Base-by-base conservation (phyloP, 2,888 invertebrate species). In the Onthophagus sagittarius region DNA sequence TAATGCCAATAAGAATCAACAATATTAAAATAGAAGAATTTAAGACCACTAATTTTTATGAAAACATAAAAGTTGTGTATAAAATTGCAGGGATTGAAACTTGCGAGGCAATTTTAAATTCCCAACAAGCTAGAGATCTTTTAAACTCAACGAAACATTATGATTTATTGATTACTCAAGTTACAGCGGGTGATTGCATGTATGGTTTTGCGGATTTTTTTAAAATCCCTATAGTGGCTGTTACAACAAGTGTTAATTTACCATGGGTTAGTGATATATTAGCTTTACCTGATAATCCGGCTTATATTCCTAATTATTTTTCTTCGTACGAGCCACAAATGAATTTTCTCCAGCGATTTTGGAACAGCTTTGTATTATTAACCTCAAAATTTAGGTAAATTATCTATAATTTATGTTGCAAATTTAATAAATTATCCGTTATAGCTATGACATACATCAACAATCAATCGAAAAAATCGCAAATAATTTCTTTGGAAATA, bases 171-270 rank as follows among this genome's bases (percentile, higher is more conserved):
- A 81, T 90, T 7, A 85, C 86, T 11, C 90, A 90, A 81, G 86
- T 87, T 76, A 91, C 91, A 77, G 88, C 88, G 73, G 86, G 87
- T 33, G 90, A 91, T 75, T 91, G 91, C 78, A 83, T 88, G 70
- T 81, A 90, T 76, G 90, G 89, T 0, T 82, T 91, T 3, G 89
- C 89, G 1, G 82, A 90, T 78, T 81, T 87, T 71, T 81, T 91
- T 64, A 84, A 87, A 62, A 85, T 87, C 5, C 90, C 91, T 0
- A 86, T 88, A 1, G 85, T 91, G 0, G 88, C 86, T 0, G 74
- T 88, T 0, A 89, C 88, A 32, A 88, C 89, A 0, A 88, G 88
- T 72, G 82, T 86, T 0, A 78, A 88, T 11, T 86, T 89, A 85
- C 88, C 90, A 0, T 90, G 88, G 86, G 87, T 87, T 63, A 88